Conservation (phyloP, 2,113 vertebrate species). For the Triplophysa rosa region DNA sequence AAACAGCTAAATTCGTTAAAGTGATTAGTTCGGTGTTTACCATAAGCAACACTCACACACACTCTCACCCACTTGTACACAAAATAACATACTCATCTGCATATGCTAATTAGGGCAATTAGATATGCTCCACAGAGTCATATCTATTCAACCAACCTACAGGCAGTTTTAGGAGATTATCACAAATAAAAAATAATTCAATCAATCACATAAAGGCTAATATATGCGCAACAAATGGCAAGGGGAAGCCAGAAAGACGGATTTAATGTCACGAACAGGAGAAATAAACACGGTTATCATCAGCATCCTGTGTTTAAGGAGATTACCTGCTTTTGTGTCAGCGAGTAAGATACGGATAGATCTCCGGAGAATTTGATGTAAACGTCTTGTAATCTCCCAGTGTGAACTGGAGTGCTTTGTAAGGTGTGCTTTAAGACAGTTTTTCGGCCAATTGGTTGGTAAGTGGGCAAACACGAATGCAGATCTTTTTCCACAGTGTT, state of each 20-base stretch:
- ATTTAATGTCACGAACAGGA: slow-evolving; percentile 70
- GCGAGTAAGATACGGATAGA: not conserved
- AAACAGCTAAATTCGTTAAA: slow-evolving; percentile 73
- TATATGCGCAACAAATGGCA: slow-evolving; percentile 70
- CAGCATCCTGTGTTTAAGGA: not conserved
- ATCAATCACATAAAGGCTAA: slow-evolving; percentile 78
- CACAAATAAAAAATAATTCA: slow-evolving; percentile 71
- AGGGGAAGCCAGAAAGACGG: slow-evolving; percentile 45
- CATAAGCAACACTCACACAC: slow-evolving; percentile 72
- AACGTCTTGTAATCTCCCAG: not conserved
- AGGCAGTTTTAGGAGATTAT: slow-evolving; percentile 62
- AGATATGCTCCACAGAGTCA: slow-evolving; percentile 68
- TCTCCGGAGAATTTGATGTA: not conserved
- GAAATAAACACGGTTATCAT: slow-evolving; percentile 35
- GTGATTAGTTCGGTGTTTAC: slow-evolving; percentile 73
- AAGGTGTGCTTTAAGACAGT: not conserved
- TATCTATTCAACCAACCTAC: slow-evolving; percentile 70
- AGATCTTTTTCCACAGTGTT: slow-evolving; percentile 60
- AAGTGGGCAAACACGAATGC: slow-evolving; percentile 38
- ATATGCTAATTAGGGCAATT: slow-evolving; percentile 76
- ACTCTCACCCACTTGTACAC: no score
- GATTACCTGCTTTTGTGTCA: not conserved
- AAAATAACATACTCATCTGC: slow-evolving; percentile 73
- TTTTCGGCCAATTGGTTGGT: slow-evolving; percentile 1
- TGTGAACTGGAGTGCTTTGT: not conserved